Evolutionary conservation across 1,140 invertebrate genomes (phyloP).

Genomic region (Megathymus violae): DNA sequence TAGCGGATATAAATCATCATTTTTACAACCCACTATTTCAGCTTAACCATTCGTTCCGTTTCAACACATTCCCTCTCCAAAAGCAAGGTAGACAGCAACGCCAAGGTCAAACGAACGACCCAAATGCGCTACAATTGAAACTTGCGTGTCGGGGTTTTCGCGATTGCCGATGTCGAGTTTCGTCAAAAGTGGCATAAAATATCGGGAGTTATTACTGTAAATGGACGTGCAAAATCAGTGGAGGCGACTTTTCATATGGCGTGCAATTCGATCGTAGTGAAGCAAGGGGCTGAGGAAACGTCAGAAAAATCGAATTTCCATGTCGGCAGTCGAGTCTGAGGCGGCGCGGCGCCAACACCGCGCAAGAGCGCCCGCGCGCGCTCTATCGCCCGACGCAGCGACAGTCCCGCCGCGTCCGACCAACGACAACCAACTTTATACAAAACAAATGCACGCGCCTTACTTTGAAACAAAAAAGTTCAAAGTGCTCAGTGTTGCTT

Average conservation of each 20-base stretch:
- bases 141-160: slow-evolving; percentile 54
- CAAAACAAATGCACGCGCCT: slow-evolving; percentile 38
- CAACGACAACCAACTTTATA: slow-evolving; percentile 51
- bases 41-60: slow-evolving; percentile 16
- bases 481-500: slow-evolving; percentile 48
- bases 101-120: slow-evolving; percentile 35
- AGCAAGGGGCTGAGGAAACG: slow-evolving; percentile 80
- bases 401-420: slow-evolving; percentile 36
- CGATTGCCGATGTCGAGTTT: slow-evolving; percentile 53
- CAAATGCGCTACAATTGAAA: slow-evolving; percentile 50
- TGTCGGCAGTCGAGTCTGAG: slow-evolving; percentile 77
- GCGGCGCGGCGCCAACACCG: slow-evolving; percentile 77
- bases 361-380: slow-evolving; percentile 73
- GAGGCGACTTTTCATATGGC: slow-evolving; percentile 60
- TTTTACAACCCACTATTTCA: slow-evolving; percentile 19
- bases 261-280: slow-evolving; percentile 78
- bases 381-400: slow-evolving; percentile 45
- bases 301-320: slow-evolving; percentile 83
- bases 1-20: not conserved
- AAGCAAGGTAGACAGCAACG: slow-evolving; percentile 24
- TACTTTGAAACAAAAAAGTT: slow-evolving; percentile 37
- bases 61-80: slow-evolving; percentile 10
- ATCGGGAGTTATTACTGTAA: slow-evolving; percentile 59
- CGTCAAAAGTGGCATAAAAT: slow-evolving; percentile 66
- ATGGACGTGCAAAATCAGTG: slow-evolving; percentile 78